A percentile compares a stretch with the other conserved stretches of the same genome.
Evolutionary conservation across 2,113 vertebrate genomes (phyloP).

Genomic region (Sapayoa aenigma): DNA sequence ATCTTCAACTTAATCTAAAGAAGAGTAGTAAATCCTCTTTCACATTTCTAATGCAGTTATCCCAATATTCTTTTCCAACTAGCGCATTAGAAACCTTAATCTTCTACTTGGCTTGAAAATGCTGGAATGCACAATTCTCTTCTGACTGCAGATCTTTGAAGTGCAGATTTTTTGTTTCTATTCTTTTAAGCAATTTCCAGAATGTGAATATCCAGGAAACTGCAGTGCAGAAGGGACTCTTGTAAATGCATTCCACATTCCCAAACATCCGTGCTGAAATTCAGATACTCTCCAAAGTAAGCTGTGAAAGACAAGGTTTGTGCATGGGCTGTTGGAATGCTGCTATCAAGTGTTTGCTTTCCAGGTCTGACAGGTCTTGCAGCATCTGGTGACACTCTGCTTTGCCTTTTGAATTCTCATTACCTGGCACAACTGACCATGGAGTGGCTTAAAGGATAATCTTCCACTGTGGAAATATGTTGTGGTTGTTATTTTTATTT

Average conservation of each 20-base stretch:
- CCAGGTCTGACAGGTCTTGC: not conserved
- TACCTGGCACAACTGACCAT: not conserved
- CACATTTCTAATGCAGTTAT: conserved; percentile 19
- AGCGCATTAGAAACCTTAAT: conserved; percentile 38
- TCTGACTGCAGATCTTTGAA: not conserved
- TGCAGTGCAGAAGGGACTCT: not conserved
- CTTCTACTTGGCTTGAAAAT: conserved; percentile 1
- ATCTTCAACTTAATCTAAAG: conserved; percentile 32
- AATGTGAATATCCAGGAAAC: conserved; percentile 29
- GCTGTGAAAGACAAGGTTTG: not conserved
- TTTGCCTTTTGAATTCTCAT: not conserved
- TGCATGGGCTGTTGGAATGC: not conserved
- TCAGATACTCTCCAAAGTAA: not conserved
- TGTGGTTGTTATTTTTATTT: not conserved
- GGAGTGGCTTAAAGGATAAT: not conserved
- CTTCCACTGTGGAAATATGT: not conserved
- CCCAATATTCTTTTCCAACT: conserved; percentile 4
- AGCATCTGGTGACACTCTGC: not conserved
- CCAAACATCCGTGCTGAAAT: not conserved
- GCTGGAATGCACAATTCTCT: not conserved
- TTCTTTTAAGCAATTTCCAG: conserved; percentile 32
- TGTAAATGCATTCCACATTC: not conserved
- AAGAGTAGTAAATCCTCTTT: conserved; percentile 27
- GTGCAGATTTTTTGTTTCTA: not conserved
- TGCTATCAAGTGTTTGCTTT: not conserved